Base-by-base conservation (phyloP, 2,113 vertebrate species). In the Podocnemis expansa region DNA sequence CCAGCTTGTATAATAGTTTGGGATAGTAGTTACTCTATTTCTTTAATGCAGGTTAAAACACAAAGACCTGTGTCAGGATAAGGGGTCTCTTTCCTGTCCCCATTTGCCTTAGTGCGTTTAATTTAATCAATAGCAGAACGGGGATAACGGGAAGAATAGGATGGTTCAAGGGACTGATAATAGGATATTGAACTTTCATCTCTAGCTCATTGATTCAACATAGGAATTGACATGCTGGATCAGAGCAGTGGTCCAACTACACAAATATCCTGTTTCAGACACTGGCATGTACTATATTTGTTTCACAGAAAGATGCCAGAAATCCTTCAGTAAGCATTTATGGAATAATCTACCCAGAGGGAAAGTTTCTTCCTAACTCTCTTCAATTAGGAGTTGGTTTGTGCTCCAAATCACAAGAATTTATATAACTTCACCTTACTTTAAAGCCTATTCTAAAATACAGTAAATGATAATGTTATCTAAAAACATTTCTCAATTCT, bases 111-210 rank as follows among this genome's bases (percentile, higher is more conserved):
- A 58, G 60, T 85, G 90, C 38, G 80, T 95, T 93, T 96, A 93
- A 93, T 93, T 92, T 97, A 97, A 97, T 97, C 96, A 97, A 97
- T 96, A 97, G 31, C 54, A 93, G 96, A 95, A 97, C 73, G 84
- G 92, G 84, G 91, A 95, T 95, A 91, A 94, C 90, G 91, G 91
- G 90, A 38, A 90, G 93, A 96, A 95, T 91, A 95, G 94, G 90
- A 92, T 91, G 93, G 92, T 97, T 97, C 95, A 96, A 95, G 91
- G 82, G 90, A 91, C 95, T 97, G 96, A 95, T 97, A 95, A 96
- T 96, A 88, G 91, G 93, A 93, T 97, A 96, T 96, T 6, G 93
- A 95, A 93, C 93, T 95, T 96, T 97, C 93, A 93, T 96, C 92
- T 96, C 76, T 88, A 79, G 93, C 67, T 94, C 91, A 96, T 96